Conservation (phyloP, 2,113 vertebrate genomes). For the Rhynchomys soricoides region DNA sequence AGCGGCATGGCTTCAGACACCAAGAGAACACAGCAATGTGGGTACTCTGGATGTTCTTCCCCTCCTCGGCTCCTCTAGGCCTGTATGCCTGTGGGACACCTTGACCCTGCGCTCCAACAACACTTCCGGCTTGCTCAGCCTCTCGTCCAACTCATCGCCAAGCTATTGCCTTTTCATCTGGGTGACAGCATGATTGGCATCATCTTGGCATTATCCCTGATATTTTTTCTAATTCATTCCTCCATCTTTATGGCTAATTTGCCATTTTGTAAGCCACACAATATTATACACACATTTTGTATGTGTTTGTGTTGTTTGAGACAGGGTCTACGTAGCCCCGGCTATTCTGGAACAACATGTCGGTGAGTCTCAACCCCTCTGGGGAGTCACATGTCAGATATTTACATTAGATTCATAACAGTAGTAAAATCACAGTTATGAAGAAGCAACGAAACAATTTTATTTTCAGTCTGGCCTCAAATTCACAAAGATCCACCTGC, state of each 20-base stretch:
- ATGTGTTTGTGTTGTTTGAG: neutral
- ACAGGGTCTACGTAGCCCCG: neutral
- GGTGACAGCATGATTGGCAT: no score
- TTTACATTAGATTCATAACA: no score
- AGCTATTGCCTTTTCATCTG: neutral
- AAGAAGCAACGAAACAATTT: no score
- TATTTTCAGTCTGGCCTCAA: neutral
- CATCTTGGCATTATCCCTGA: neutral
- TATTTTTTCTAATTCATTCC: slow-evolving; percentile 19
- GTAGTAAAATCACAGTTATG: no score
- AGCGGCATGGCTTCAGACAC: neutral
- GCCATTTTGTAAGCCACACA: neutral
- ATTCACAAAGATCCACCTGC: neutral
- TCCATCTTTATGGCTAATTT: neutral
- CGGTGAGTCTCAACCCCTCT: no score
- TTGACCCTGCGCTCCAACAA: neutral
- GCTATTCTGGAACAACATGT: neutral
- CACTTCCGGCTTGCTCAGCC: neutral
- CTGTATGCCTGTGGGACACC: neutral
- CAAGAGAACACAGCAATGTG: neutral
- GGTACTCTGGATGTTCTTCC: slow-evolving; percentile 18
- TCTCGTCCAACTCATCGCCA: neutral
- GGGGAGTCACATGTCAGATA: no score
- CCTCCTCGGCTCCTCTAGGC: neutral
- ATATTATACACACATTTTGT: neutral